Conservation (phyloP, 2,113 vertebrate genomes). For the Sylvietta virens region DNA sequence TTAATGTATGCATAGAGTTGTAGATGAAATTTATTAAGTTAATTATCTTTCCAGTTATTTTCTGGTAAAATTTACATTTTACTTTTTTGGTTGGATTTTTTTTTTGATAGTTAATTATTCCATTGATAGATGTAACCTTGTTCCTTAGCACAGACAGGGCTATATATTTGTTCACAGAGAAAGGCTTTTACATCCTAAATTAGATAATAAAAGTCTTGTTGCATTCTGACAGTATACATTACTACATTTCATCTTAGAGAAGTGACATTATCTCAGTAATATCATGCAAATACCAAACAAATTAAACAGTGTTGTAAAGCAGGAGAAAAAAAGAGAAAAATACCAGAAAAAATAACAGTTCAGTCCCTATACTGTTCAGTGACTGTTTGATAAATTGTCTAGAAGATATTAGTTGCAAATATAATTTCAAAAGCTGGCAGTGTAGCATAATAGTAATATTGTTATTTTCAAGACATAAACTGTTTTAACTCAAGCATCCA, state of each 20-base stretch:
- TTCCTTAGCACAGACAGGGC: background rate
- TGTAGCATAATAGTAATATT: background rate
- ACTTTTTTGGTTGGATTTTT: background rate
- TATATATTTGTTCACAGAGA: slow-evolving; percentile 5
- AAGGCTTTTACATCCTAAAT: background rate
- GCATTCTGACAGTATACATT: background rate
- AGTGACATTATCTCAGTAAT: background rate
- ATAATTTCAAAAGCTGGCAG: background rate
- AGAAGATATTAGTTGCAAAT: background rate
- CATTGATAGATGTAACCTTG: background rate
- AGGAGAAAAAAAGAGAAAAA: background rate
- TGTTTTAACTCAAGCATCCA: background rate
- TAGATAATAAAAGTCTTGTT: background rate
- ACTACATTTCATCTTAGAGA: background rate
- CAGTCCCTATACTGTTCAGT: background rate
- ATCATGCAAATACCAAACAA: slow-evolving; percentile 5
- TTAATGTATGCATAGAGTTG: slow-evolving; percentile 14
- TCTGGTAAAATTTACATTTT: background rate
- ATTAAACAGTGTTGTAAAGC: slow-evolving; percentile 1
- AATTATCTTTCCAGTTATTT: slow-evolving; percentile 44
- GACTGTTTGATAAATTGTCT: background rate
- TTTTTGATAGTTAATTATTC: slow-evolving; percentile 12
- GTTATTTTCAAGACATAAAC: background rate
- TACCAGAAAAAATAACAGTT: too few species aligned
- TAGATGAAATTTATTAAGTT: slow-evolving; percentile 3